Conservation (phyloP, 1,140 invertebrate species). For the Leptopilina clavipes region DNA sequence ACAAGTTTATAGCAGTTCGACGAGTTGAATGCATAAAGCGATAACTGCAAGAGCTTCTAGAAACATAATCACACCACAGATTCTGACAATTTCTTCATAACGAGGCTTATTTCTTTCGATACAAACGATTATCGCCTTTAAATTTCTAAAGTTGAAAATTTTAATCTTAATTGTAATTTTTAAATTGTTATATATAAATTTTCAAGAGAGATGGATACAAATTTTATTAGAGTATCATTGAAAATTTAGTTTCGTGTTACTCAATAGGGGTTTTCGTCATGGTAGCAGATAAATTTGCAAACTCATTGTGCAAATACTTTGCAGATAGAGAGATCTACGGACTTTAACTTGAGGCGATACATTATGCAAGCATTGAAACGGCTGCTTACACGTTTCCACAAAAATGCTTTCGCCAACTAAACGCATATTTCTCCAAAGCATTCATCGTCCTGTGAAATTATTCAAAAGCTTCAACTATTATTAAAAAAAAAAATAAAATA, state of each 20-base stretch:
- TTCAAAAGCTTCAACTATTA: background rate
- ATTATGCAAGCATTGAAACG: constrained; percentile 28
- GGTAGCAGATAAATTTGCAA: constrained; percentile 5
- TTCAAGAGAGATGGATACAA: background rate
- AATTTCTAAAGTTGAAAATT: too few species aligned
- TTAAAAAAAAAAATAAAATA: too few species aligned
- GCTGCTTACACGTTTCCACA: background rate
- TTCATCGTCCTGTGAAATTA: too few species aligned
- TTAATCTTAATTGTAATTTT: too few species aligned
- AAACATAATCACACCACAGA: background rate
- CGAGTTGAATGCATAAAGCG: constrained; percentile 12
- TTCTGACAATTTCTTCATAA: background rate
- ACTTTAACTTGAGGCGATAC: constrained; percentile 12
- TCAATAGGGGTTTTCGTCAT: background rate
- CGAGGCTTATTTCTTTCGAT: background rate
- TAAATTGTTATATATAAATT: too few species aligned
- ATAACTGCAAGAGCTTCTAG: background rate
- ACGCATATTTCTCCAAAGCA: too few species aligned
- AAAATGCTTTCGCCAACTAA: too few species aligned
- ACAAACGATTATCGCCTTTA: too few species aligned
- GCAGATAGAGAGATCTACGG: constrained; percentile 12
- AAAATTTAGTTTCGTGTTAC: background rate
- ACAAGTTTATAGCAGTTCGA: constrained; percentile 23
- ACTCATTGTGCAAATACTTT: constrained; percentile 16
- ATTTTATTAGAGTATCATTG: background rate